These are phyloP conservation scores for Leptopilina myrica DNA, from an alignment of 2,888 invertebrate species.

Conservation along the genomic window DNA sequence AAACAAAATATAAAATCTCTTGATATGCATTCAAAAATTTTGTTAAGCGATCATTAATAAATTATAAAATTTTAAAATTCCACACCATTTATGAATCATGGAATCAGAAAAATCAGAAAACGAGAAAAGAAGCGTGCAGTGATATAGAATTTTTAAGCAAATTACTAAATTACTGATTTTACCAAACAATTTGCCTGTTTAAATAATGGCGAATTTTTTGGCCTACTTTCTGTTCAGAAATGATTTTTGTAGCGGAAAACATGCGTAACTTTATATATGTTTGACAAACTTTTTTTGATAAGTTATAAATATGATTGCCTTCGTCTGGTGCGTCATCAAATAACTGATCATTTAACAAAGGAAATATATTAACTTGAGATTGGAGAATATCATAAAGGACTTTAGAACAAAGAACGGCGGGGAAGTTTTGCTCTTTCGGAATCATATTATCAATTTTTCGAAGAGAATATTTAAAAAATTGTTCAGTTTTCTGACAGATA, in stretches of 20 bases:
- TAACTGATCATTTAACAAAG: constrained; percentile 39
- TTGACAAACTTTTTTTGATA: constrained; percentile 29
- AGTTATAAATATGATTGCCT: constrained; percentile 27
- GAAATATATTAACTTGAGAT: constrained; percentile 28
- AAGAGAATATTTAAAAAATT: constrained; percentile 25
- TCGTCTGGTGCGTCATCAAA: constrained; percentile 36
- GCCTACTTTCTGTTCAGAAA: constrained; percentile 28
- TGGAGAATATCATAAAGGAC: constrained; percentile 38
- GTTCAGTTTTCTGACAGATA: constrained; percentile 42
- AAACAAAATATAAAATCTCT: too few relatives aligned
- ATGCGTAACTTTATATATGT: constrained; percentile 34
- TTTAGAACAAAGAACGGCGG: constrained; percentile 41
- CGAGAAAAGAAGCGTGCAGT: too few relatives aligned
- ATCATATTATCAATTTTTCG: constrained; percentile 8
- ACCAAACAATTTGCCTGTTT: constrained; percentile 38
- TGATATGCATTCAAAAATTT: too few relatives aligned
- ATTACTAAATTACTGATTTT: constrained; percentile 39
- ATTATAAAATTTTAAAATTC: too few relatives aligned
- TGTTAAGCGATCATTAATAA: too few relatives aligned
- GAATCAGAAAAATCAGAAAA: too few relatives aligned
- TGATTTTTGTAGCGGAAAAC: constrained; percentile 21
- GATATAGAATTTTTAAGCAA: neutral
- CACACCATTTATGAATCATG: too few relatives aligned
- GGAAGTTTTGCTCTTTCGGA: constrained; percentile 38
- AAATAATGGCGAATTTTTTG: constrained; percentile 35